A percentile compares a stretch with the other conserved stretches of the same genome.
Conservation (phyloP, 2,888 invertebrate species). For the Erynnis tages region DNA sequence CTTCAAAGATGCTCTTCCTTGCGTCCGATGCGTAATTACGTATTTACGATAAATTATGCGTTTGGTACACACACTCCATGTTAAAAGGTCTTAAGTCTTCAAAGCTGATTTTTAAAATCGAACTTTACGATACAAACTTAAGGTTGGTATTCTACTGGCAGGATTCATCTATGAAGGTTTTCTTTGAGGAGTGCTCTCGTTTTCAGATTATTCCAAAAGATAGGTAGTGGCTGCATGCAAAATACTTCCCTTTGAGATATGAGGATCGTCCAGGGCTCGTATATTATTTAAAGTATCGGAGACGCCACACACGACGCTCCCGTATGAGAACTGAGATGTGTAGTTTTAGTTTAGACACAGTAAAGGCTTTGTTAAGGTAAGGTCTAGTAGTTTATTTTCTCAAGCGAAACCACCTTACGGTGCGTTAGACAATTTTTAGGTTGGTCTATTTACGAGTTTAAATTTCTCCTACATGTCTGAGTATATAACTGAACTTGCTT, state of each 20-base stretch:
- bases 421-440: no score
- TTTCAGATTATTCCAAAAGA: constrained; percentile 75
- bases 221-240: constrained; percentile 74
- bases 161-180: neutral
- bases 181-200: constrained; percentile 51
- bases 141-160: constrained; percentile 32
- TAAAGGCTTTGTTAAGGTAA: constrained; percentile 1
- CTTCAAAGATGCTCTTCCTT: constrained; percentile 53
- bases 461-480: no score
- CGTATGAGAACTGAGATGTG: constrained; percentile 36
- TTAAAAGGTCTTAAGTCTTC: constrained; percentile 34
- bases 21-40: constrained; percentile 64
- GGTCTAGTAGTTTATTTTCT: neutral
- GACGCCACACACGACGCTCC: constrained; percentile 71
- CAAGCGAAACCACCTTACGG: no score
- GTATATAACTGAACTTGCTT: no score
- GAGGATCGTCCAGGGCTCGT: constrained; percentile 64
- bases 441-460: no score
- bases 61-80: constrained; percentile 44
- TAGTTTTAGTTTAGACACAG: constrained; percentile 3
- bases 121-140: constrained; percentile 24
- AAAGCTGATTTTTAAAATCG: constrained; percentile 22
- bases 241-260: constrained; percentile 78
- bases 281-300: constrained; percentile 68
- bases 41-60: constrained; percentile 72